Evolutionary conservation across 2,113 vertebrate genomes (phyloP).

Genomic region (Ameiurus melas): DNA sequence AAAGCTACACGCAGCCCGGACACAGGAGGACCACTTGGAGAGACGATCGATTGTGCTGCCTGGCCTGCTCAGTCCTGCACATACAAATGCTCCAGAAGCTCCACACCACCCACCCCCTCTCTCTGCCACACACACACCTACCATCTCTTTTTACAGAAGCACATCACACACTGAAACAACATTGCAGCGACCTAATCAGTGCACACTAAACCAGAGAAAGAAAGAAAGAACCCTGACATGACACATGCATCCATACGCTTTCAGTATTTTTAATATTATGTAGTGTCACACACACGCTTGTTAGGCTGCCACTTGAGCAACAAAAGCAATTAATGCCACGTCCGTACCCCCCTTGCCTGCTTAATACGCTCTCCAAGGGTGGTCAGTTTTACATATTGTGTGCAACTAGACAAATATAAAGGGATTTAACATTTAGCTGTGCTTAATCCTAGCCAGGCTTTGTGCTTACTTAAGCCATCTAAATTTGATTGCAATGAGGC

Average conservation of each 20-base stretch:
- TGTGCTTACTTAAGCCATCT: slow-evolving; percentile 71
- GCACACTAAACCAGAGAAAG: slow-evolving; percentile 56
- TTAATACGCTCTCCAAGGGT: slow-evolving; percentile 72
- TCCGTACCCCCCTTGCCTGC: slow-evolving; percentile 43
- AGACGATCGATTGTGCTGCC: slow-evolving; percentile 64
- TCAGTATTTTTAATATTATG: slow-evolving; percentile 41
- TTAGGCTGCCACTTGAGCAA: slow-evolving; percentile 45
- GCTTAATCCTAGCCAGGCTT: slow-evolving; percentile 73
- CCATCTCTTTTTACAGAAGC: slow-evolving; percentile 10
- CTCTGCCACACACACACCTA: slow-evolving; percentile 35
- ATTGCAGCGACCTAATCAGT: slow-evolving; percentile 57
- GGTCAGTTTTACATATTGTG: slow-evolving; percentile 79
- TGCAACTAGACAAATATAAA: slow-evolving; percentile 75
- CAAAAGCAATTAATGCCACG: slow-evolving; percentile 61
- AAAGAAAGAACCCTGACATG: slow-evolving; percentile 26
- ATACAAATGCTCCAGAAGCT: slow-evolving; percentile 57
- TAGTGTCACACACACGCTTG: slow-evolving; percentile 11
- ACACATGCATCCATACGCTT: slow-evolving; percentile 48
- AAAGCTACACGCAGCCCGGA: slow-evolving; percentile 50
- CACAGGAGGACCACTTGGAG: slow-evolving; percentile 61
- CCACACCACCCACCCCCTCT: slow-evolving; percentile 24
- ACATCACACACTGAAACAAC: slow-evolving; percentile 15
- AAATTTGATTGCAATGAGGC: slow-evolving; percentile 76
- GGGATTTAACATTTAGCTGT: slow-evolving; percentile 77
- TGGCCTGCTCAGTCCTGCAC: slow-evolving; percentile 46